These are phyloP conservation scores for Eupithecia subumbrata DNA, from an alignment of 2,888 invertebrate genomes.

Conservation along the genomic window DNA sequence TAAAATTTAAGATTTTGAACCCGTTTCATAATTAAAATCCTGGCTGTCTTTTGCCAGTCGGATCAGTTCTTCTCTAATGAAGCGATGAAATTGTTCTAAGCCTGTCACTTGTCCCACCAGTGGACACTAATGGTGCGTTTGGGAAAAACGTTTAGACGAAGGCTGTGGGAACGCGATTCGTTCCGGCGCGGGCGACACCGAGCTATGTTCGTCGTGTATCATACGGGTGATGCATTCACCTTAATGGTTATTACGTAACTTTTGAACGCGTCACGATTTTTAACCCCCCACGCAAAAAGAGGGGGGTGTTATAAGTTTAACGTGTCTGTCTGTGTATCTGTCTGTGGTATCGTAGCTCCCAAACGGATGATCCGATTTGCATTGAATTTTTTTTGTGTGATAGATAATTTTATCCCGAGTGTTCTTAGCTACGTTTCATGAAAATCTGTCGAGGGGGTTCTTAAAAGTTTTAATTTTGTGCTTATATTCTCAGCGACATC, in stretches of 20 bases:
- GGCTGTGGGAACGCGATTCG: constrained; percentile 53
- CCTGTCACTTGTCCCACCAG: constrained; percentile 48
- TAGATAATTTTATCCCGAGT: no score
- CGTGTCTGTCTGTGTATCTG: no score
- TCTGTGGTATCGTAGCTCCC: no score
- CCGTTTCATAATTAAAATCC: no score
- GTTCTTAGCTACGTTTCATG: no score
- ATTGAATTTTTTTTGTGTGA: no score
- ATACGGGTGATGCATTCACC: constrained; percentile 24
- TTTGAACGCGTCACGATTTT: neutral
- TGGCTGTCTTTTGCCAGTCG: neutral
- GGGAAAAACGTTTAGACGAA: constrained; percentile 73
- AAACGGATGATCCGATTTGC: no score
- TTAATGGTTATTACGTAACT: constrained; percentile 22
- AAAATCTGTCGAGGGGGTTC: no score
- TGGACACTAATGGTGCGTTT: constrained; percentile 67
- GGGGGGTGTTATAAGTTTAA: no score
- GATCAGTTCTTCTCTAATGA: neutral
- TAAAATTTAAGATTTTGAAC: no score
- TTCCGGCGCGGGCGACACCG: constrained; percentile 49
- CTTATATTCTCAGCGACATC: neutral
- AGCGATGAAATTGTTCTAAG: neutral
- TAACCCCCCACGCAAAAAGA: no score
- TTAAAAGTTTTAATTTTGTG: no score
- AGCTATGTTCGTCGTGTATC: constrained; percentile 46